These are phyloP conservation scores for Enteromius thamalakanensis DNA, from an alignment of 2,797 vertebrate species.

Conservation along the genomic window DNA sequence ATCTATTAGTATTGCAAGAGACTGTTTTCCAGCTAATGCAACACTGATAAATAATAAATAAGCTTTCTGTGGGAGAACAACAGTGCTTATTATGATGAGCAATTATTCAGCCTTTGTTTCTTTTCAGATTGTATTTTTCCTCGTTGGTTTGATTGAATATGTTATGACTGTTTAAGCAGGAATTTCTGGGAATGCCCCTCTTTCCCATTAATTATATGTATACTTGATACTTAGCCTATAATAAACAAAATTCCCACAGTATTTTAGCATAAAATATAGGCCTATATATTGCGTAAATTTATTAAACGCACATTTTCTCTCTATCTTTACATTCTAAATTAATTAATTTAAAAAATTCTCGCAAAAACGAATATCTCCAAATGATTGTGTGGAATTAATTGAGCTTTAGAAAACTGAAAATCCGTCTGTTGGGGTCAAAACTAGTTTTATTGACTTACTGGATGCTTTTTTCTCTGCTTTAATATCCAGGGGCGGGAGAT, in stretches of 20 bases:
- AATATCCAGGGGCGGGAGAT: conserved; percentile 54
- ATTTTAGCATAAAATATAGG: not conserved
- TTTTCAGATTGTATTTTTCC: not conserved
- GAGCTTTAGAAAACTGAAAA: conserved; percentile 65
- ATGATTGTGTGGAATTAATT: conserved; percentile 3
- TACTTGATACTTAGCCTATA: not conserved
- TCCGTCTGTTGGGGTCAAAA: conserved; percentile 58
- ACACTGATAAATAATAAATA: conserved; percentile 16
- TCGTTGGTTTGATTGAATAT: not conserved
- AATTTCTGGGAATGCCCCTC: not conserved
- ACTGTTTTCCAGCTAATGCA: conserved; percentile 19
- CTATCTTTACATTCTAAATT: not conserved
- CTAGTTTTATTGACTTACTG: conserved; percentile 64
- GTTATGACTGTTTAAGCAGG: not conserved
- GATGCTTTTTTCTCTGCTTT: conserved; percentile 60
- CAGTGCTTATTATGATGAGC: not conserved
- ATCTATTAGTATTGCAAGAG: not conserved
- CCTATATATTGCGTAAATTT: not conserved
- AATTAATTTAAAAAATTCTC: too few species aligned
- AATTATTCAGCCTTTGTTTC: conserved; percentile 7
- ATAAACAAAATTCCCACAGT: not conserved
- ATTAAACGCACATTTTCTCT: not conserved
- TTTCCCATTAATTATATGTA: not conserved
- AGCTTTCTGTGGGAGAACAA: conserved; percentile 6
- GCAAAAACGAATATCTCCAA: not conserved